Base-by-base conservation (phyloP, 1,140 invertebrate genomes). In the Marisa cornuarietis region DNA sequence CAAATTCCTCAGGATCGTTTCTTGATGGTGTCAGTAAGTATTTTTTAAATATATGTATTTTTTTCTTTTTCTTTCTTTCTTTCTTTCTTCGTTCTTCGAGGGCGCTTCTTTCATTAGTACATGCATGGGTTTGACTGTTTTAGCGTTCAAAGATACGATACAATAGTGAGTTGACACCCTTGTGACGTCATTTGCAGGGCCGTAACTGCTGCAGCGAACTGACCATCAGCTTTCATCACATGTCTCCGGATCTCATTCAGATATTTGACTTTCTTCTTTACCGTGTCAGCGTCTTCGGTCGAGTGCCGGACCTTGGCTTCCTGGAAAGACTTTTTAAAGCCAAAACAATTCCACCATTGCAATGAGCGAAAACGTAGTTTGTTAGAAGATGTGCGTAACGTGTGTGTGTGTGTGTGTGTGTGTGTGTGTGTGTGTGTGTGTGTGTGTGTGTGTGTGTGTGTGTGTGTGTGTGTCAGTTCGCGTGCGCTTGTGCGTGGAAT, bases 221-320 rank as follows among this genome's bases (percentile, higher is more conserved):
- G 65, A 69, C 81, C 10, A 80, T 84, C 76, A 84, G 83, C 58
- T 83, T 81, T 65, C 80, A 84, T 72, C 79, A 82, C 65, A 72
- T 82, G 65, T 66, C 79, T 24, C 81, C 83, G 20, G 13, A 52
- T 0, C 22, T 61, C 3, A 80, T 82, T 61, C 54, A 71, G 24
- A 31, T 83, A n/a, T 16, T 83, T 14, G 82, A 83, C 54, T 78
- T 79, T 20, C 66, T 83, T 13, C 76, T 83, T 11, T 83, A 83
- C 71, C n/a, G 82, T 24, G 79, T 78, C 16, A 65, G 26, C 18
- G 78, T 83, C 8, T 77, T 75, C 58, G 82, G 82, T 0, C 49
- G 78, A 14, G 18, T 24, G 13, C 74, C 42, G 14, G 61, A 76
- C 74, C 62, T 76, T 31, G 22, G 18, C 11, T n/a, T 31, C 16